A percentile compares a stretch with the other conserved stretches of the same genome.
Evolutionary conservation across 2,113 vertebrate species (phyloP).

Genomic region (Corythornis vintsioides): DNA sequence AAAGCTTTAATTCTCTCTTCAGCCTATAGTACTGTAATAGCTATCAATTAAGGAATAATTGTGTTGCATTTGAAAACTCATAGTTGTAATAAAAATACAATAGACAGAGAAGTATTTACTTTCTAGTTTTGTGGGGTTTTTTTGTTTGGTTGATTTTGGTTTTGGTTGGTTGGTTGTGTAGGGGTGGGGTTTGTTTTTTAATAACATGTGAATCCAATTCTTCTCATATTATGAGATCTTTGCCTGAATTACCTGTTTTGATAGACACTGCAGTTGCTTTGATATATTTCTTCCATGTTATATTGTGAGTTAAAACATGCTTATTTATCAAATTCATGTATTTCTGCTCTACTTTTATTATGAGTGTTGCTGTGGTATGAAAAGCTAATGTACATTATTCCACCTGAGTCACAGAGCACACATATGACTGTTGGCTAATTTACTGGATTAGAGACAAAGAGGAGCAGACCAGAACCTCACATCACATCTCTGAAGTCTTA

Average conservation of each 20-base stretch:
- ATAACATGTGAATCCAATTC: not conserved
- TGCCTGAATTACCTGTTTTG: not conserved
- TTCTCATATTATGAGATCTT: not conserved
- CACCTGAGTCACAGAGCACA: not conserved
- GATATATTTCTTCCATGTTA: not conserved
- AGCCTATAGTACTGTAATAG: not conserved
- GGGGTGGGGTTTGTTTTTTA: no score
- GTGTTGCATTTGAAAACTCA: not conserved
- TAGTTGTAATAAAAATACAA: not conserved
- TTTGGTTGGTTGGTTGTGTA: no score
- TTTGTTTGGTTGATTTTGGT: not conserved
- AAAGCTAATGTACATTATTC: not conserved
- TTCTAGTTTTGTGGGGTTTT: not conserved
- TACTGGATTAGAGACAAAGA: not conserved
- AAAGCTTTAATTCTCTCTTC: not conserved
- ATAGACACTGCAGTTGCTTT: not conserved
- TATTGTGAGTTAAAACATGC: not conserved
- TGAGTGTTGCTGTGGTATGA: not conserved
- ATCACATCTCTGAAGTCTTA: not conserved
- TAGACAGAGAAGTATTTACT: not conserved
- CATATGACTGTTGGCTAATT: not conserved
- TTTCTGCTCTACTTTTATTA: not conserved
- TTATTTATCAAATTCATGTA: not conserved
- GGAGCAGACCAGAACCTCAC: not conserved
- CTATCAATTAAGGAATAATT: not conserved